Conservation (phyloP, 2,797 vertebrate genomes). For the Myiotriccus ornatus region DNA sequence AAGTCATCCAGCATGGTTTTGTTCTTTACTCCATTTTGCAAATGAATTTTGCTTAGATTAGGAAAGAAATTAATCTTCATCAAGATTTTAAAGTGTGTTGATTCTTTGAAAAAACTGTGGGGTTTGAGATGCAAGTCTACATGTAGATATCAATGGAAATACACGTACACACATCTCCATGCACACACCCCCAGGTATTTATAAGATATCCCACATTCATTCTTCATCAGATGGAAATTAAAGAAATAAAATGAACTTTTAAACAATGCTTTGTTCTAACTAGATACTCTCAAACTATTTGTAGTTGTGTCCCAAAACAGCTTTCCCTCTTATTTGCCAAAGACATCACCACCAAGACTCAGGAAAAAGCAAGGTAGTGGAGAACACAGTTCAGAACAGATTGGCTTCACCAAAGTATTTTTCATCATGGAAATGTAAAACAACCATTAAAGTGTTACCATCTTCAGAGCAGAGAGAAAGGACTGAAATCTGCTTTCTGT, state of each 20-base stretch:
- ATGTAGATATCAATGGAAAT: conserved; percentile 65
- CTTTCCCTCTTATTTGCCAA: neutral
- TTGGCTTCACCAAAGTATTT: neutral
- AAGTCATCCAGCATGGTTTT: neutral
- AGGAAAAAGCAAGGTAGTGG: neutral
- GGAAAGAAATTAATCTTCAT: conserved; percentile 51
- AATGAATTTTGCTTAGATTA: neutral
- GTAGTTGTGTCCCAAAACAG: neutral
- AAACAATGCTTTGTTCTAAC: neutral
- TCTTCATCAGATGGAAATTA: conserved; percentile 9
- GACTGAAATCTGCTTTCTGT: neutral
- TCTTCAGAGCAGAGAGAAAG: neutral
- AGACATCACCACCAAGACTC: neutral
- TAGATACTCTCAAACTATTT: neutral
- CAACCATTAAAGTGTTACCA: neutral
- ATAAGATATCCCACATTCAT: neutral
- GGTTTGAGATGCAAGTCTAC: neutral
- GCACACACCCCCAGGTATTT: neutral
- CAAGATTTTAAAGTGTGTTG: conserved; percentile 14
- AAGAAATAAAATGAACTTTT: neutral
- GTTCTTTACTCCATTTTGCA: neutral
- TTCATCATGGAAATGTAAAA: neutral
- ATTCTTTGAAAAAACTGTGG: neutral
- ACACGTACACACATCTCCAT: neutral
- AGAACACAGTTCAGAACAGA: neutral